Base-by-base conservation (phyloP, 2,888 invertebrate species). In the Caenorhabditis sinica region DNA sequence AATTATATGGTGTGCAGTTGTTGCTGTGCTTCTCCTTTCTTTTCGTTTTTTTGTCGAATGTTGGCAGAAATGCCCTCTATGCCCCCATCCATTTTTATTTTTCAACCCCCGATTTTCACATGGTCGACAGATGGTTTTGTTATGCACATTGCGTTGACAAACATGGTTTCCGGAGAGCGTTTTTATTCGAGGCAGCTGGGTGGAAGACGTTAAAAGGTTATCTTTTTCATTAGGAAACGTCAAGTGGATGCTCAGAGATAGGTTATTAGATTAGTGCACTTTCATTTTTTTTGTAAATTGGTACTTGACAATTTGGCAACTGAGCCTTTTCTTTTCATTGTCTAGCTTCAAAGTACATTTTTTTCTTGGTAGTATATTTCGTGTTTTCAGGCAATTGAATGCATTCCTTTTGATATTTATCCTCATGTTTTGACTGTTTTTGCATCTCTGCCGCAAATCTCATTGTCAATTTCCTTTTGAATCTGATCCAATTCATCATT, bases 51-150 rank as follows among this genome's bases (percentile, higher is more conserved):
- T 63, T 15, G 23, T 63, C 23, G 56, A 28, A 28, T 68, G 49
- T 53, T 36, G 53, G 20, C 66, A 66, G 15, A 65, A 74, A 66
- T 75, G 56, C 51, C 23, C 66, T 56, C 30, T 9, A 53, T 53
- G 20, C 53, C 58, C n/a, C 28, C 53, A 51, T 53, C 9, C 33
- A 33, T 53, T 56, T 56, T 43, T 11, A 28, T 23, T 25, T 56
- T 56, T 56, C 56, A 56, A 25, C 56, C 28, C 20, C 56, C 20
- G 58, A 40, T 56, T 58, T 71, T 71, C 71, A 53, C 68, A 68
- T 68, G 49, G 53, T 53, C 58, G 61, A 61, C 76, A 77, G 76
- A 77, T 77, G 76, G 60, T 77, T 69, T 77, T 77, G 76, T 69
- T 77, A 60, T 76, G 76, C 68, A 69, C 61, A 68, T 51, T 60